Base-by-base conservation (phyloP, 2,797 vertebrate genomes). In the Scolopax rusticola region DNA sequence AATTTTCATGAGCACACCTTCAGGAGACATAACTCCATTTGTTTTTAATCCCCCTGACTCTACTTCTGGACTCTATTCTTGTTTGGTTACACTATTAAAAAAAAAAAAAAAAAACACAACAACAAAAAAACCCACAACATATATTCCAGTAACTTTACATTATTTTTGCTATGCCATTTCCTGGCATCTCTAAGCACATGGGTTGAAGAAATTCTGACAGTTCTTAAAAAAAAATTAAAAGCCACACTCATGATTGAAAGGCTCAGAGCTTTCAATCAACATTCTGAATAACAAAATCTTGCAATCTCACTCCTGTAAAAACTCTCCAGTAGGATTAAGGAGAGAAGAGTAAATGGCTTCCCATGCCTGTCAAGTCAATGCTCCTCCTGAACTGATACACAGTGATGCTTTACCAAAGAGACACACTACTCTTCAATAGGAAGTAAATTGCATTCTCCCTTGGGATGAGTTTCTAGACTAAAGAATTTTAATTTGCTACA, bases 401-500 rank as follows among this genome's bases (percentile, higher is more conserved):
- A 23, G 67, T 67, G 82, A 68, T 70, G 63, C 23, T 60, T 40
- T 30, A 85, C 88, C 43, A 94, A n/a, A 68, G 89, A 85, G 25
- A 69, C 33, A 25, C 27, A 47, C 64, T 38, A 9, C 36, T 68
- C 71, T 53, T 82, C 78, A 61, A 38, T 5, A 83, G 83, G 64
- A 94, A 78, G 51, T 77, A 91, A 94, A 94, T 12, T 93, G 59
- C 54, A 63, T 80, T 91, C 74, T 88, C 60, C 45, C 51, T 67
- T 28, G 90, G 78, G 59, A 76, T 77, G 73, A 73, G 69, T 83
- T 96, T 90, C 68, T 91, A 92, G 71, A 84, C 82, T 75, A 93
- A 81, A 93, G 45, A 91, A 97, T 97, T 95, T 95, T 91, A 94
- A 95, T 97, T 96, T 92, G 71, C 70, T 94, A 90, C 24, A 63